phyloP scores from a whole-genome alignment of 2,113 vertebrate species.

The Tragulus kanchil region DNA sequence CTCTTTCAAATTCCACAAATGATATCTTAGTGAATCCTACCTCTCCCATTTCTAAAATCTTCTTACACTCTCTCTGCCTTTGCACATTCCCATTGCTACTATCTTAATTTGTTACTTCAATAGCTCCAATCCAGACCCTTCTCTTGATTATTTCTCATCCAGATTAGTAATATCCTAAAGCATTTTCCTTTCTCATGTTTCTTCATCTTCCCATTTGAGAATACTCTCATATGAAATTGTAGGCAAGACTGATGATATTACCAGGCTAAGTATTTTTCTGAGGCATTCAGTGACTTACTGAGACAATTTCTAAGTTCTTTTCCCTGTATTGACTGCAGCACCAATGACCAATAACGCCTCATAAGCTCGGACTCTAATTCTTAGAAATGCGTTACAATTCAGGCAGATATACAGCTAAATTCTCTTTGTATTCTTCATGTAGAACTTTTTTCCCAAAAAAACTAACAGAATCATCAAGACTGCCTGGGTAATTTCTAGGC shows the following conservation, averaged over 20 bases:
- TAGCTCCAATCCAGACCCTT: neutral
- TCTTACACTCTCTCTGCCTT: neutral
- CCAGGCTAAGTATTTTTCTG: neutral
- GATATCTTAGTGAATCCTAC: neutral
- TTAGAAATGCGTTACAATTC: neutral
- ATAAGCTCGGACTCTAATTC: neutral
- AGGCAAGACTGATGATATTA: neutral
- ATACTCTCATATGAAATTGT: neutral
- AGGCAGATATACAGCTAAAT: neutral
- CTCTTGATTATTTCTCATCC: neutral
- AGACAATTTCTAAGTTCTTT: constrained; percentile 12
- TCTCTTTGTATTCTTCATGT: constrained; percentile 1
- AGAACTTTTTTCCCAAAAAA: constrained; percentile 61
- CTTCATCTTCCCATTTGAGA: neutral
- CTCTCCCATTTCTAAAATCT: neutral
- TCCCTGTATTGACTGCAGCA: neutral
- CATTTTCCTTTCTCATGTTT: neutral
- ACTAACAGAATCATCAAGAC: constrained; percentile 58
- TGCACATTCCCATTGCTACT: neutral
- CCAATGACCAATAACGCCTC: neutral
- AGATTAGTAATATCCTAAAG: neutral
- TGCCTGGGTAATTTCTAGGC: constrained; percentile 62
- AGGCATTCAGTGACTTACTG: neutral
- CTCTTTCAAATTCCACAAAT: neutral
- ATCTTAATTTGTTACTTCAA: neutral